Base-by-base conservation (phyloP, 1,140 invertebrate genomes). In the Lordiphosa collinella region DNA sequence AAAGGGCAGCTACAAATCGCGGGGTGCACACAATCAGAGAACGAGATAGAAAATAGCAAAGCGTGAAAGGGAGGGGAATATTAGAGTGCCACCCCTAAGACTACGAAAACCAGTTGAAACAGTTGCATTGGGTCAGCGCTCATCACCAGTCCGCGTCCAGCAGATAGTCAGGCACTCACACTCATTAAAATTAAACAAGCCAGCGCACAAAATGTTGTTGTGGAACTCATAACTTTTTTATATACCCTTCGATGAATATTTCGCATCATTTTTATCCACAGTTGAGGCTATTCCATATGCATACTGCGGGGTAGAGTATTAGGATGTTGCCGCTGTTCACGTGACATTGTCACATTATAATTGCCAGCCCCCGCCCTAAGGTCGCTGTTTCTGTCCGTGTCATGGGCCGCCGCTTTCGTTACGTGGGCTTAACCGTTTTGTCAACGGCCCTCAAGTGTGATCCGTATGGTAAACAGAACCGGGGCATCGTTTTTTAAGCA, bases 121-220 rank as follows among this genome's bases (percentile, higher is more conserved):
- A 80, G 76, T 80, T 80, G 71, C 76, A 49, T 32, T 35, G 37
- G 66, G 64, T 41, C 58, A 74, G 49, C 44, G 57, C 48, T 55
- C 67, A 72, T 59, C 65, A 52, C 43, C 14, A 41, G 41, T 13
- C 29, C 47, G 25, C 14, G 11, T 36, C 49, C 48, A 49, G 52
- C 47, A 51, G 53, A 14, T 51, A 56, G 41, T 34, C n/a, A 14
- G 54, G 16, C 35, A 38, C 25, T 16, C 50, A 22, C 46, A 67
- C 68, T 84, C 78, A 84, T 84, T 84, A 84, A 84, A 84, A 84
- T 78, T 73, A 67, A 84, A 84, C 78, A 58, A 84, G 44, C 78
- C 68, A 84, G 52, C 78, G 78, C 58, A 84, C 78, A 84, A 53
- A 58, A 46, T 38, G 36, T 51, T 41, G 62, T 38, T 13, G 2